phyloP scores from a whole-genome alignment of 64 coral and sea anemone species.

The Dendronephthya gigantea region DNA sequence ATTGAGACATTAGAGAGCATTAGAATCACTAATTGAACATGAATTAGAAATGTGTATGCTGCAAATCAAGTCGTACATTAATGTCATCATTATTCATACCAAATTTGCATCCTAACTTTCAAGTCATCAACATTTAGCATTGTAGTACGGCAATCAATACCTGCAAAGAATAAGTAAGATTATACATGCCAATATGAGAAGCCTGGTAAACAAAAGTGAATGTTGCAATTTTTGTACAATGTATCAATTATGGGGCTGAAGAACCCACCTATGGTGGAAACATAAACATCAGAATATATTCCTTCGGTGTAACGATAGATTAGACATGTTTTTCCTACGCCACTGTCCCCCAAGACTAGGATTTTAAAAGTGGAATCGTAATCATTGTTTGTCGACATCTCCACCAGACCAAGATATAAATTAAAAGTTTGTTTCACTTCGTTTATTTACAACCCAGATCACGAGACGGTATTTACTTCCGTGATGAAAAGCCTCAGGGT shows the following conservation, averaged over 20 bases:
- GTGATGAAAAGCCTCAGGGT: too few species aligned
- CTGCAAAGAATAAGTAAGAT: background rate
- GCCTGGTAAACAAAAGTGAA: too few species aligned
- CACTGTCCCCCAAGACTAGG: constrained; percentile 87
- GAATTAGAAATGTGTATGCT: too few species aligned
- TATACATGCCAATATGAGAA: background rate
- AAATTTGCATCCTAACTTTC: constrained; percentile 85
- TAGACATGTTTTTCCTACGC: constrained; percentile 91
- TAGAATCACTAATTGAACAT: background rate
- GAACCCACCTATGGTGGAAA: constrained; percentile 82
- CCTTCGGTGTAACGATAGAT: constrained; percentile 92
- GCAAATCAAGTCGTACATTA: background rate
- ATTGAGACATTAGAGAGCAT: background rate
- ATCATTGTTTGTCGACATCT: constrained; percentile 46
- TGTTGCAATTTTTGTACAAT: too few species aligned
- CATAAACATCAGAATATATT: constrained; percentile 85
- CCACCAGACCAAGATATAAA: background rate
- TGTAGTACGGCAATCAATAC: constrained; percentile 87
- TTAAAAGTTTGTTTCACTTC: background rate
- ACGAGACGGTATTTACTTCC: background rate
- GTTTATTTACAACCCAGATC: background rate
- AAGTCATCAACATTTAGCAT: constrained; percentile 75
- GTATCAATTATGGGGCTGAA: background rate
- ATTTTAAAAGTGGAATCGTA: constrained; percentile 94
- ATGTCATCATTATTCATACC: constrained; percentile 36